These are phyloP conservation scores for Nomada ferruginata DNA, from an alignment of 2,888 invertebrate genomes.

Conservation along the genomic window DNA sequence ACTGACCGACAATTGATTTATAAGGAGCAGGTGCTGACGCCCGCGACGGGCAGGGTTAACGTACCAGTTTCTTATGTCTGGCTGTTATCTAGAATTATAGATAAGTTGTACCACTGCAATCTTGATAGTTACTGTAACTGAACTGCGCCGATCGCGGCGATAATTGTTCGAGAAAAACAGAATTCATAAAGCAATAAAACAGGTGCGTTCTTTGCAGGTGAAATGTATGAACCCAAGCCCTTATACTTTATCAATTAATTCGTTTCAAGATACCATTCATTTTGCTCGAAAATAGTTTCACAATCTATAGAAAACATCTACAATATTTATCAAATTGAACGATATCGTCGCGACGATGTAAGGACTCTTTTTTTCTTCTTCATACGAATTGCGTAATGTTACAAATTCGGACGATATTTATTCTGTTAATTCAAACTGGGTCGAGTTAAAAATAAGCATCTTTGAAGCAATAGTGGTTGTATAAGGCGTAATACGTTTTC, in stretches of 20 bases:
- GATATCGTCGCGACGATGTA: no score
- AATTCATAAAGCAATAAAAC: background rate
- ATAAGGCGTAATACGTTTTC: conserved; percentile 2
- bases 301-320: no score
- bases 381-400: no score
- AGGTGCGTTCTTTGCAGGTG: background rate
- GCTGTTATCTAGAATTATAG: conserved; percentile 2
- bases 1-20: conserved; percentile 71
- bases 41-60: conserved; percentile 30
- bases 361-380: no score
- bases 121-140: background rate
- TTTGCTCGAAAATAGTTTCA: no score
- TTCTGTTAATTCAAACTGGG: no score
- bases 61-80: conserved; percentile 17
- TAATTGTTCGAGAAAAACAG: background rate
- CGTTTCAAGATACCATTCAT: no score
- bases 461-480: background rate
- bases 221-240: no score
- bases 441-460: background rate
- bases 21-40: conserved; percentile 67
- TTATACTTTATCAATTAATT: no score
- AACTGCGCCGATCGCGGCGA: background rate
- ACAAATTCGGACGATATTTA: no score
- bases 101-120: conserved; percentile 4
- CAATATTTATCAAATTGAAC: no score